A percentile compares a stretch with the other conserved stretches of the same genome.
These are phyloP conservation scores for Brachionus koreanus DNA, from an alignment of 1,140 invertebrate genomes.

Conservation along the genomic window DNA sequence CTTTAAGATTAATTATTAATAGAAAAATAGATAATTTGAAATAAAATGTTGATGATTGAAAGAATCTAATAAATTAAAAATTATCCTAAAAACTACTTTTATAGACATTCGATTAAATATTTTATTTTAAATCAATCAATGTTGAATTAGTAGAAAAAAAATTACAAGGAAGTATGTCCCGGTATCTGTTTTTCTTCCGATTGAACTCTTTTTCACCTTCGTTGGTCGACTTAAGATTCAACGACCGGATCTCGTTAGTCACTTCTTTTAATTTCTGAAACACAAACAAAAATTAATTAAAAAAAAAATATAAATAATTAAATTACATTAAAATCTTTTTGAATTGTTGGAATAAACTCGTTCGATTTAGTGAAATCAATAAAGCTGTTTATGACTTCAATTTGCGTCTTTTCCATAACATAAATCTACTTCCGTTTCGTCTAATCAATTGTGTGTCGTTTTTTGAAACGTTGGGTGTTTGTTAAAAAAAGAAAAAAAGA, in stretches of 20 bases:
- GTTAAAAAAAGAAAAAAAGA: background rate
- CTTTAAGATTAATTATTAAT: background rate
- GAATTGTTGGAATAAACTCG: background rate
- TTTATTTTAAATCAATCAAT: background rate
- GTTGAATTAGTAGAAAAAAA: background rate
- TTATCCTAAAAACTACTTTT: background rate
- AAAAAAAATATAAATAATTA: background rate
- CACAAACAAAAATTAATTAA: background rate
- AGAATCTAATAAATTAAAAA: background rate
- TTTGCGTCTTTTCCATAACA: constrained; percentile 30
- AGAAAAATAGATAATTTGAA: background rate
- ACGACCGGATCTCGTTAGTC: background rate
- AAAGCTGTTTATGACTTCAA: constrained; percentile 35
- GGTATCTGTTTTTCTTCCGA: constrained; percentile 27
- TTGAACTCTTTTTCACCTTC: constrained; percentile 35
- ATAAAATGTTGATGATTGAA: background rate
- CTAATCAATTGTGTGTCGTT: background rate
- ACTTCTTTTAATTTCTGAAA: constrained; percentile 26
- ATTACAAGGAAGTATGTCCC: constrained; percentile 39
- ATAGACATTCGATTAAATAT: background rate
- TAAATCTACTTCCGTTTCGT: background rate
- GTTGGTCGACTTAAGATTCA: background rate
- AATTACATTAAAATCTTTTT: constrained; percentile 40
- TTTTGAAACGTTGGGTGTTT: background rate
- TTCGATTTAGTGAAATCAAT: constrained; percentile 11